Conservation (phyloP, 2,113 vertebrate genomes). For the Toxotes jaculatrix region DNA sequence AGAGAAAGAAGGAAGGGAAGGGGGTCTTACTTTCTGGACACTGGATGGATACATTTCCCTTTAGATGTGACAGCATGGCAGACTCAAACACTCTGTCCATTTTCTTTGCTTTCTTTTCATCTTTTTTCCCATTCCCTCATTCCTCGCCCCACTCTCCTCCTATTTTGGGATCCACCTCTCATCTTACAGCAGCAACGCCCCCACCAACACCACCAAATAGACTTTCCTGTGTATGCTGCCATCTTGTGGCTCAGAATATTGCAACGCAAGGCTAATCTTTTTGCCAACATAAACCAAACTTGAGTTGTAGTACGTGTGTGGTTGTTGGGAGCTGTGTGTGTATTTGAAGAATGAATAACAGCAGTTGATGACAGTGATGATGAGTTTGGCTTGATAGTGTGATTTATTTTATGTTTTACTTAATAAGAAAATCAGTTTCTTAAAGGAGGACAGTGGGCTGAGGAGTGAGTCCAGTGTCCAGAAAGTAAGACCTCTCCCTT, state of each 20-base stretch:
- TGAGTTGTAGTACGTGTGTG: too few species aligned
- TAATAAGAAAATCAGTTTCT: too few species aligned
- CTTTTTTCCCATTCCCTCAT: slow-evolving; percentile 12
- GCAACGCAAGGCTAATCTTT: not conserved
- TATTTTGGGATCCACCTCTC: slow-evolving; percentile 39
- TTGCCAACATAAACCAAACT: not conserved
- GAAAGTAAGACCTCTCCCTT: too few species aligned
- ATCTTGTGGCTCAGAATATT: slow-evolving; percentile 5
- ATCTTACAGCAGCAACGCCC: not conserved
- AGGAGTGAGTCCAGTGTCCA: too few species aligned
- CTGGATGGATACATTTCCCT: not conserved
- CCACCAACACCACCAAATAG: too few species aligned
- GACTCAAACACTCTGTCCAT: slow-evolving; percentile 26
- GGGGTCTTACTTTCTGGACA: slow-evolving; percentile 19
- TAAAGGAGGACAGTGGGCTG: too few species aligned
- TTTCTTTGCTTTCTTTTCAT: slow-evolving; percentile 21
- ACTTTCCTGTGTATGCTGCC: not conserved
- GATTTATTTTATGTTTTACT: too few species aligned
- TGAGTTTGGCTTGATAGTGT: too few species aligned
- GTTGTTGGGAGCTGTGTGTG: too few species aligned
- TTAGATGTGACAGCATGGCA: slow-evolving; percentile 22
- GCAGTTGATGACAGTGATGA: too few species aligned
- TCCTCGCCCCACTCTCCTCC: slow-evolving; percentile 22
- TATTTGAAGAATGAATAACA: too few species aligned
- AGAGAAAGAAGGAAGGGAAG: not conserved